Evolutionary conservation across 1,140 invertebrate species (phyloP), one percentile per base, ranked within the genome.

Genomic region (Atopsyche davidsoni): DNA sequence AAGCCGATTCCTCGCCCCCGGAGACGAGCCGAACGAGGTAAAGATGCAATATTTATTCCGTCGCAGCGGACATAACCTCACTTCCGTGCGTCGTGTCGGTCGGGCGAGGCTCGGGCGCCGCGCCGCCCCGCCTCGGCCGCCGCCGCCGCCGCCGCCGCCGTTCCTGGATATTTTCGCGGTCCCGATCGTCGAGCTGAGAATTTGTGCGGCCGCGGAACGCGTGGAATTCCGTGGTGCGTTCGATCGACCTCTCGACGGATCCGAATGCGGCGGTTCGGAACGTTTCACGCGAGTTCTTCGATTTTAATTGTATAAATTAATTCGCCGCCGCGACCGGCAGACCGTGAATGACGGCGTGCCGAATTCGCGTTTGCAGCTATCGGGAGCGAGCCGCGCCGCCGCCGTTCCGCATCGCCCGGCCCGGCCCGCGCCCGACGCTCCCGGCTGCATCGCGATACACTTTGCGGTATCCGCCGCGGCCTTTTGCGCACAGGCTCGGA

Each of bases 321-420:
- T 42, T 46, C 28, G 11, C 42, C 22, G 16, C 21, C n/a, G 36
- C 38, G 18, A 44, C 14, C 16, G 13, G 11, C 46, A 42, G 43
- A 32, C 49, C 50, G 50, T 39, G 46, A 41, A 51, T 39, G 16
- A 49, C 46, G 50, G 50, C 44, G 50, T 28, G 31, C 39, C 36
- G 38, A 51, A 50, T 54, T 43, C 4, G 4, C 17, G 9, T 19
- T n/a, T 32, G 87, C 89, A 88, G 87, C 88, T 72, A 92, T 95
- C 87, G 90, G 94, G 67, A 94, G 93, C 80, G 92, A 96, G 83
- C 93, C 92, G 79, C 94, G 91, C 79, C 81, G n/a, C n/a, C n/a
- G n/a, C n/a, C n/a, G n/a, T n/a, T n/a, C n/a, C n/a, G n/a, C n/a
- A n/a, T n/a, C n/a, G n/a, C n/a, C n/a, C n/a, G n/a, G n/a, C n/a